Evolutionary conservation across 2,797 vertebrate species (phyloP).

Genomic region (Malurus leucopterus): DNA sequence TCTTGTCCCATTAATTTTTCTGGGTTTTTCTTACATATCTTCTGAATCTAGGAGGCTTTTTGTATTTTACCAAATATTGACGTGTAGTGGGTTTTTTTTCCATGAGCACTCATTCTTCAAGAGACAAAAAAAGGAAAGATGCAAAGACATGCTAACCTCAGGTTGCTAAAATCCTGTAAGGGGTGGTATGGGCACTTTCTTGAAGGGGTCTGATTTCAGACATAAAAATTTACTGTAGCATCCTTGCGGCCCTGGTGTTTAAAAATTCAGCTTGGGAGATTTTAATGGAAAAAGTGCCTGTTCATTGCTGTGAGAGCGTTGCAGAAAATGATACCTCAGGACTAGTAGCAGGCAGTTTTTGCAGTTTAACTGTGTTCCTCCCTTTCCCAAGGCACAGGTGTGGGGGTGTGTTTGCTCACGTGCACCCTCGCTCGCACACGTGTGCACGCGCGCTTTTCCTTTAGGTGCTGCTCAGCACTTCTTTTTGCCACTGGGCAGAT

Average conservation of each 20-base stretch:
- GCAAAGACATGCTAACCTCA: slow-evolving; percentile 51
- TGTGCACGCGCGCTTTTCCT: background rate
- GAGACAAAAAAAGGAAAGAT: background rate
- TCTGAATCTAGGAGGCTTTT: slow-evolving; percentile 31
- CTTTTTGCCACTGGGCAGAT: slow-evolving; percentile 34
- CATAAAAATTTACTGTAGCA: background rate
- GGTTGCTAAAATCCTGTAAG: slow-evolving; percentile 42
- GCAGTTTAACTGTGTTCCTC: background rate
- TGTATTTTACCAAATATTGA: slow-evolving; percentile 5
- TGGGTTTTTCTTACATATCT: slow-evolving; percentile 12
- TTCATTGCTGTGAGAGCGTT: background rate
- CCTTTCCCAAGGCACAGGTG: background rate
- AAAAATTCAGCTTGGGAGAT: background rate
- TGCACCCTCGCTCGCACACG: accelerated
- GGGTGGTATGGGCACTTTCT: background rate
- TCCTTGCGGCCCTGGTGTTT: background rate
- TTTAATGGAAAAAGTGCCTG: background rate
- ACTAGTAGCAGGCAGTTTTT: background rate
- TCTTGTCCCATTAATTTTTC: slow-evolving; percentile 67
- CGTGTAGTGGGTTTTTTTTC: background rate
- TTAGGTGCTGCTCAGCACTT: slow-evolving; percentile 43
- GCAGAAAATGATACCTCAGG: background rate
- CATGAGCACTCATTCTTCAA: background rate
- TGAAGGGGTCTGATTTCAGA: background rate
- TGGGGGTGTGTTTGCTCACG: background rate